A percentile compares a stretch with the other conserved stretches of the same genome.
These are phyloP conservation scores for Rhadinocentrus ornatus DNA, from an alignment of 2,797 vertebrate species.

Conservation along the genomic window DNA sequence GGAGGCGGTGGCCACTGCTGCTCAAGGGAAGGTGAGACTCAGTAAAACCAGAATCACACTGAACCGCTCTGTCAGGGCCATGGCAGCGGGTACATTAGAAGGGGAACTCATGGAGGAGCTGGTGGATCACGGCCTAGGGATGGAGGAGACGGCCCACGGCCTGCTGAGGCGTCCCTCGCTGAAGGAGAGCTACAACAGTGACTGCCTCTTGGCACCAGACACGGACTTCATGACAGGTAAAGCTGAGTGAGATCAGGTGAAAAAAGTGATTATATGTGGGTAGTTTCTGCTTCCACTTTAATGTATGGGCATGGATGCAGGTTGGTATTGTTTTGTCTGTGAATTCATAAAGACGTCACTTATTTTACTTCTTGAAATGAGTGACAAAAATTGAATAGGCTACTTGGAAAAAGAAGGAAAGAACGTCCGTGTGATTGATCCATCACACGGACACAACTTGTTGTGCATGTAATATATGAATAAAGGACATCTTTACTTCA, in stretches of 20 bases:
- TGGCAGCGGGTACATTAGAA: slow-evolving; percentile 38
- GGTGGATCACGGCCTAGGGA: slow-evolving; percentile 70
- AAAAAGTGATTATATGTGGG: neutral
- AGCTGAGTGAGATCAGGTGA: neutral
- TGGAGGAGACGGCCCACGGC: slow-evolving; percentile 64
- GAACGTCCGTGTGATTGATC: too few relatives aligned
- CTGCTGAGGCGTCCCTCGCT: slow-evolving; percentile 63
- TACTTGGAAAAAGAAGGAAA: too few relatives aligned
- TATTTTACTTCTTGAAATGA: neutral
- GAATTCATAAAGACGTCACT: too few relatives aligned
- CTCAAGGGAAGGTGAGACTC: slow-evolving; percentile 54
- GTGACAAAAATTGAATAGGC: neutral
- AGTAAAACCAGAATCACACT: slow-evolving; percentile 1
- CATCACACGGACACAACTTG: neutral
- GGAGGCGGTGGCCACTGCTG: slow-evolving; percentile 23
- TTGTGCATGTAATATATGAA: fast-evolving
- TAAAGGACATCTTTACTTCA: neutral
- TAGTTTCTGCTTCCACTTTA: neutral
- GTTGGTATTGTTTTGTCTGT: neutral
- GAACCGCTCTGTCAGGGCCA: slow-evolving; percentile 23
- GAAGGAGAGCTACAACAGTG: slow-evolving; percentile 70
- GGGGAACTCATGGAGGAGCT: slow-evolving; percentile 69
- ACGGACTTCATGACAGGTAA: slow-evolving; percentile 82
- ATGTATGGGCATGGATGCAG: neutral
- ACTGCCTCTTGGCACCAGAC: slow-evolving; percentile 76